Evolutionary conservation across 2,797 vertebrate species (phyloP).

Genomic region (Xenentodon cancila): DNA sequence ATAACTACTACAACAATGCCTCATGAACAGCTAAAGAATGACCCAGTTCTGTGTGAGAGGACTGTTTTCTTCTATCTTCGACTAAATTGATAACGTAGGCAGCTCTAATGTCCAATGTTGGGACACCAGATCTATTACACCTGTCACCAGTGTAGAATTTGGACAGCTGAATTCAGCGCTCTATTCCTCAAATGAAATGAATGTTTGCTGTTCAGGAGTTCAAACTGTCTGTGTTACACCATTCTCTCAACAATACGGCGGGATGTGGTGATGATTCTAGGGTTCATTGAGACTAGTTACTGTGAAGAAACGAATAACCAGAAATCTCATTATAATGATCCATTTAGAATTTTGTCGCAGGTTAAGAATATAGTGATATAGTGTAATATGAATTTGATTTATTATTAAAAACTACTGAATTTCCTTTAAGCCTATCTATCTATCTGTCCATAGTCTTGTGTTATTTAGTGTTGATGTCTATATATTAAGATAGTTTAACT

Average conservation of each 20-base stretch:
- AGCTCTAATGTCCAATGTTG: constrained; percentile 48
- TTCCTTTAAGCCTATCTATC: too few relatives aligned
- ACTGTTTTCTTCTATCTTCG: constrained; percentile 58
- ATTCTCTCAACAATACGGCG: too few relatives aligned
- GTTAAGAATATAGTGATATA: too few relatives aligned
- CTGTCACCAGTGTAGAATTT: constrained; percentile 39
- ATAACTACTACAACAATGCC: constrained; percentile 65
- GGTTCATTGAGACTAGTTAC: too few relatives aligned
- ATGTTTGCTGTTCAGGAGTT: not conserved
- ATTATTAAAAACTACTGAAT: too few relatives aligned
- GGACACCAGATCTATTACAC: constrained; percentile 38
- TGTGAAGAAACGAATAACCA: too few relatives aligned
- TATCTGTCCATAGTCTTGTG: too few relatives aligned
- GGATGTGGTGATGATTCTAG: too few relatives aligned
- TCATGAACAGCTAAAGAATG: constrained; percentile 72
- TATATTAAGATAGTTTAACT: not conserved
- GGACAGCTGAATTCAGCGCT: not conserved
- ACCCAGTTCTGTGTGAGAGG: constrained; percentile 66
- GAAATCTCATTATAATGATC: too few relatives aligned
- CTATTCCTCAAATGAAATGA: constrained; percentile 1
- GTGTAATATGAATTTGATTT: too few relatives aligned
- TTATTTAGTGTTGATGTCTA: too few relatives aligned
- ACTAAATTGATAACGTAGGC: constrained; percentile 67
- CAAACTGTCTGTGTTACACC: not conserved
- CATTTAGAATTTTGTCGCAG: too few relatives aligned